Evolutionary conservation across 2,888 invertebrate genomes (phyloP), one percentile per base, ranked within the genome.

Genomic region (Cephus rjabovi): DNA sequence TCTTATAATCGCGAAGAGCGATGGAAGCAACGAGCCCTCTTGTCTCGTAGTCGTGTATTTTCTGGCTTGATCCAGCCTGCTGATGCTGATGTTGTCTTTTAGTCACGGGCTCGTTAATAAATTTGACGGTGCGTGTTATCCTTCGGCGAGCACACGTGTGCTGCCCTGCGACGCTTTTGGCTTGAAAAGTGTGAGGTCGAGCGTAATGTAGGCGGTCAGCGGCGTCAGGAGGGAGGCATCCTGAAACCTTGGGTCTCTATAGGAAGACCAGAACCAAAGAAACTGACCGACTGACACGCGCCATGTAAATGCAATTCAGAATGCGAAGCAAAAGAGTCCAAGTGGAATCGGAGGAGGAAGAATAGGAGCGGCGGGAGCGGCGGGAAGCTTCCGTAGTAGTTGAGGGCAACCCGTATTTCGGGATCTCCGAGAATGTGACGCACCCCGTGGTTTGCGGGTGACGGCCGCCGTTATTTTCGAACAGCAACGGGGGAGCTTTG

Each of bases 341-440:
- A 40, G 40, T 40, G 40, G 15, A 40, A 40, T 15, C 40, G 40
- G 15, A 40, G 40, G 15, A 15, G 40, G 40, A 40, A 40, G 40
- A 40, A 40, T 40, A 40, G 40, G 40, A 35, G 40, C 15, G 12
- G 4, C 37, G 40, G 40, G 40, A 35, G 1, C 15, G 15, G 6
- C 15, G 40, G 40, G 40, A 0, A 40, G 40, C 40, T 40, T 40
- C 40, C 40, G 40, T 15, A 40, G 40, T 40, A 40, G 40, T 1
- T 4, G 40, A 40, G 40, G 40, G 40, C 40, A 40, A 15, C 40
- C 78, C 74, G 83, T 87, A 87, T 87, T 87, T 87, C 81, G 76
- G 85, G 86, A 87, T 83, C 85, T 84, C 87, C 79, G 82, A 76
- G 87, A 87, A 87, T 81, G 79, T 79, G 84, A 83, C 74, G 68